phyloP scores from a whole-genome alignment of 2,113 vertebrate species.

The Hirundichthys speculiger region DNA sequence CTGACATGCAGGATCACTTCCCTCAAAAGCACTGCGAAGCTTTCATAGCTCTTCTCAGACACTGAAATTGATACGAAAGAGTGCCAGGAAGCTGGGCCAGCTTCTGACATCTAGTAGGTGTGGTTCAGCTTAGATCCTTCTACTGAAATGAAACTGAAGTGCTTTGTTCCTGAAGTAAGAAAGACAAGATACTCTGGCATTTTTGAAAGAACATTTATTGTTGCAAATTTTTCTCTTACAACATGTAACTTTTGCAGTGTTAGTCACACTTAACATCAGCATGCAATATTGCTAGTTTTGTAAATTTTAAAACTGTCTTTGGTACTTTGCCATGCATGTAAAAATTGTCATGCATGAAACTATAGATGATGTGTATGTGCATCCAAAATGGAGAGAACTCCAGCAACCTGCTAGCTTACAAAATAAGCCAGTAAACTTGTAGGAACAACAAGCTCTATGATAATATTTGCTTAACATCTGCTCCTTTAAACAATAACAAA shows the following conservation, averaged over 20 bases:
- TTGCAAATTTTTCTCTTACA: background rate
- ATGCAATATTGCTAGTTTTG: too few relatives aligned
- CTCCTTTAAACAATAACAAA: too few relatives aligned
- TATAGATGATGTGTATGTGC: too few relatives aligned
- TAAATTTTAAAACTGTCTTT: too few relatives aligned
- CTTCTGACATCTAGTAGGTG: too few relatives aligned
- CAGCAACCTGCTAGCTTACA: background rate
- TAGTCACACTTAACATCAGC: too few relatives aligned
- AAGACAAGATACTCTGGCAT: background rate
- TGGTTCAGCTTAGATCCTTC: conserved; percentile 19
- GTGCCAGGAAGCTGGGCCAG: too few relatives aligned
- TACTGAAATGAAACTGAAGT: conserved; percentile 52
- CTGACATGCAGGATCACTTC: background rate
- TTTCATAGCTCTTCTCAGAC: background rate
- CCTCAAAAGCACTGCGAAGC: background rate
- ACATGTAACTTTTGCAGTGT: too few relatives aligned
- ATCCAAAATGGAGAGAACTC: background rate
- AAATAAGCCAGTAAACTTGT: background rate
- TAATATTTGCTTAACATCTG: too few relatives aligned
- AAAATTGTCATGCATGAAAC: too few relatives aligned
- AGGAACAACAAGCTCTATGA: background rate
- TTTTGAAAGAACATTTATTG: conserved; percentile 29
- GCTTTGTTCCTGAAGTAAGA: background rate
- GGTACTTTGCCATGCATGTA: too few relatives aligned
- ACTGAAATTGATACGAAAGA: background rate